phyloP scores from a whole-genome alignment of 2,888 invertebrate species.

The Junonia oenone region DNA sequence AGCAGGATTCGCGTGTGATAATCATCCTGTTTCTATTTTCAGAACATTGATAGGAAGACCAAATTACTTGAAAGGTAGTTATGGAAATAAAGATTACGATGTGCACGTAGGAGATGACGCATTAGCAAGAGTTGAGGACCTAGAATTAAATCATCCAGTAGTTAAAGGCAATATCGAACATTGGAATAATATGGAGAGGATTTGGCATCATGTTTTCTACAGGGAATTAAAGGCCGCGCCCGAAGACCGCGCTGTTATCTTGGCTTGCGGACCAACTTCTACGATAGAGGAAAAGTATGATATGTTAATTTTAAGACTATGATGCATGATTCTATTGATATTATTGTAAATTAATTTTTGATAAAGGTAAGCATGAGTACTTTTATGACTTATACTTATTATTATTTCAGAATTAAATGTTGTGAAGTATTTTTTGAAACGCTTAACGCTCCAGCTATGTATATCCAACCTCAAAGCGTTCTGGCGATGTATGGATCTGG shows the following conservation, averaged over 20 bases:
- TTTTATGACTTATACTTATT: no score
- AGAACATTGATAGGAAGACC: constrained; percentile 60
- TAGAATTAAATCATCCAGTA: constrained; percentile 49
- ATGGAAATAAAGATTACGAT: constrained; percentile 53
- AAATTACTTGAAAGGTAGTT: constrained; percentile 44
- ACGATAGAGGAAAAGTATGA: constrained; percentile 57
- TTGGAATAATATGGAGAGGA: constrained; percentile 68
- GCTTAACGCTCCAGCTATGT: constrained; percentile 53
- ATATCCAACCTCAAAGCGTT: constrained; percentile 52
- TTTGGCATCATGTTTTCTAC: constrained; percentile 63
- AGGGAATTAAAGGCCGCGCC: constrained; percentile 61
- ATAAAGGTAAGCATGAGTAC: no score
- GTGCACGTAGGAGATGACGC: constrained; percentile 58
- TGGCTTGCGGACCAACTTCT: constrained; percentile 41
- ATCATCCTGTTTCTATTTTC: constrained; percentile 63
- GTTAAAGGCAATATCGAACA: constrained; percentile 49
- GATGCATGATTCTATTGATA: no score
- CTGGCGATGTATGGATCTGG: constrained; percentile 59
- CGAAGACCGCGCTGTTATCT: constrained; percentile 55
- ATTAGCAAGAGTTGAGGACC: constrained; percentile 36
- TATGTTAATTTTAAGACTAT: no score
- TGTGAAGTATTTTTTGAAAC: constrained; percentile 64
- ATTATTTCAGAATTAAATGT: constrained; percentile 49
- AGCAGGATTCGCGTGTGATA: constrained; percentile 66
- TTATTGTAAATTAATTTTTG: no score